Evolutionary conservation across 2,797 vertebrate species (phyloP).

Genomic region (Stomatorhinus walkeri): DNA sequence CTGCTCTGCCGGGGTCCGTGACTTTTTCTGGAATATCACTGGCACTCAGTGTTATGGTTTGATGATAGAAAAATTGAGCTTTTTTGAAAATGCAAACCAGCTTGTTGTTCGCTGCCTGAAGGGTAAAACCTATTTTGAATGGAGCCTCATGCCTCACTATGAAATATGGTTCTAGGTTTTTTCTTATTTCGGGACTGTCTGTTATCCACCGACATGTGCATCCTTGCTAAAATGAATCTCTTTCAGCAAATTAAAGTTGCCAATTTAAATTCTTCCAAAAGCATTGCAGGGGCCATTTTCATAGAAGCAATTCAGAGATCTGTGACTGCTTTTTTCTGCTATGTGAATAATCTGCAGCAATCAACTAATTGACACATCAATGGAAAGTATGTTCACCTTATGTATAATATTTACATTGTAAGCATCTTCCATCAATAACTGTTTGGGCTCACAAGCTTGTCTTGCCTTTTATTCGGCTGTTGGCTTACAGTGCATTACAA

Average conservation of each 20-base stretch:
- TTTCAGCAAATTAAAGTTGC: neutral
- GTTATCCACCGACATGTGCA: neutral
- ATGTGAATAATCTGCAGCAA: neutral
- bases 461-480: neutral
- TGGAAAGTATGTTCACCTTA: neutral
- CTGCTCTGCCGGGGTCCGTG: neutral
- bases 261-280: neutral
- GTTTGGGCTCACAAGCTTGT: neutral
- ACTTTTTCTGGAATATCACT: neutral
- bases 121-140: constrained; percentile 2
- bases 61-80: constrained; percentile 2
- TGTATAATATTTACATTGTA: neutral
- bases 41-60: neutral
- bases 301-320: neutral
- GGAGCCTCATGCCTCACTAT: neutral
- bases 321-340: neutral
- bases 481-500: neutral
- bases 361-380: neutral
- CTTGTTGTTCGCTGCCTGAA: neutral
- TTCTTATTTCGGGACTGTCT: neutral
- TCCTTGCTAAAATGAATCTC: neutral
- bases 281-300: neutral
- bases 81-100: neutral
- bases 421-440: neutral
- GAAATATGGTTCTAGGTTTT: neutral